Evolutionary conservation across 2,113 vertebrate genomes (phyloP).

Genomic region (Indicator maculatus): DNA sequence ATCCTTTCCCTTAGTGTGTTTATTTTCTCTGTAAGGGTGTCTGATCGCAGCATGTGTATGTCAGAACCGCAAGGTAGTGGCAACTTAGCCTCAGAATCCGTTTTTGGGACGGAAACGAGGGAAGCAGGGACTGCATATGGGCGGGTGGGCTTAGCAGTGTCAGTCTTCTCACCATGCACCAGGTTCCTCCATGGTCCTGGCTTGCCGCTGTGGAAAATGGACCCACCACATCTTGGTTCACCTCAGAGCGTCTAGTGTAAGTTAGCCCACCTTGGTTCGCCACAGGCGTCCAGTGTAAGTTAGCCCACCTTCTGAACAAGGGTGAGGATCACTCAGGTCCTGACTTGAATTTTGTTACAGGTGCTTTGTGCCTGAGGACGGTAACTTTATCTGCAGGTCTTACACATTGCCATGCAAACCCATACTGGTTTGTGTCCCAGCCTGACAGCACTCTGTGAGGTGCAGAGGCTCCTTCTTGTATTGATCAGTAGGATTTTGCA

Average conservation of each 20-base stretch:
- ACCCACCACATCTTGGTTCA: too few species aligned
- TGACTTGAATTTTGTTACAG: background rate
- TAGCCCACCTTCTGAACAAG: background rate
- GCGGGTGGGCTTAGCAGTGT: background rate
- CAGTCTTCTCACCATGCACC: accelerated
- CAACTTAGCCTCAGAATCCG: accelerated
- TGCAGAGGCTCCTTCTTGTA: background rate
- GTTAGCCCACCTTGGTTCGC: background rate
- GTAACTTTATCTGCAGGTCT: accelerated
- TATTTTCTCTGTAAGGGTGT: background rate
- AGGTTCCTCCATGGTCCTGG: background rate
- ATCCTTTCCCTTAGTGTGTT: background rate
- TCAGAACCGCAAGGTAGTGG: accelerated
- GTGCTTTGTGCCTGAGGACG: background rate
- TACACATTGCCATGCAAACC: accelerated
- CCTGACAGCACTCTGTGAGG: accelerated
- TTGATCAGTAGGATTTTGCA: background rate
- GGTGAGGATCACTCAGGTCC: accelerated
- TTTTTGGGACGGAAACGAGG: background rate
- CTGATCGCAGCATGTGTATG: accelerated
- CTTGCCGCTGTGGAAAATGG: background rate
- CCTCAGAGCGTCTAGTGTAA: accelerated
- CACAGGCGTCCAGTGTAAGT: accelerated
- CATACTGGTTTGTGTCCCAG: accelerated
- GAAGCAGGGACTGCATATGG: background rate